Evolutionary conservation across 2,888 invertebrate genomes (phyloP).

Genomic region (Agrilus mali): DNA sequence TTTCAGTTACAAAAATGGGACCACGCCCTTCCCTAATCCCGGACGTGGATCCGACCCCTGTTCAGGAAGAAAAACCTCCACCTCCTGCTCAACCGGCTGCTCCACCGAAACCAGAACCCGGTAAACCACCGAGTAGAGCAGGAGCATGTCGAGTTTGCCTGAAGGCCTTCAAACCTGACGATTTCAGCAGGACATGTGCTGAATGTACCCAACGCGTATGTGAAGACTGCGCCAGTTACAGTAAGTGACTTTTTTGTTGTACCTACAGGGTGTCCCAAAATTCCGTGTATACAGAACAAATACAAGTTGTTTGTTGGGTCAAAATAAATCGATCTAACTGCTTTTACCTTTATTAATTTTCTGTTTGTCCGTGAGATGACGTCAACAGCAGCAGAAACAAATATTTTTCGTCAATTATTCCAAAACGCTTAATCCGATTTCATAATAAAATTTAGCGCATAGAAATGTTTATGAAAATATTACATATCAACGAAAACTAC

Average conservation of each 20-base stretch:
- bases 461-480: no score
- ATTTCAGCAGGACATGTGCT: constrained; percentile 76
- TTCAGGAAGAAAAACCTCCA: constrained; percentile 34
- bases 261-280: no score
- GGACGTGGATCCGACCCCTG: constrained; percentile 31
- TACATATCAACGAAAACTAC: no score
- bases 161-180: constrained; percentile 79
- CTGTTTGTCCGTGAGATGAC: no score
- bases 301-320: no score
- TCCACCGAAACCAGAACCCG: constrained; percentile 44
- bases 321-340: no score
- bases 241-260: constrained; percentile 36
- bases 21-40: constrained; percentile 49
- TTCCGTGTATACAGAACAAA: no score
- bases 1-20: constrained; percentile 57
- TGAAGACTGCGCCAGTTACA: constrained; percentile 88
- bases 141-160: constrained; percentile 74
- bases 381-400: no score
- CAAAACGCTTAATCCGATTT: no score
- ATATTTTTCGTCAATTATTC: no score
- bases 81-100: constrained; percentile 34
- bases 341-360: no score
- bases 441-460: no score
- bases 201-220: constrained; percentile 86
- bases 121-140: constrained; percentile 61